These are phyloP conservation scores for Drosophila greeni DNA, from an alignment of 2,888 invertebrate genomes.

Conservation along the genomic window DNA sequence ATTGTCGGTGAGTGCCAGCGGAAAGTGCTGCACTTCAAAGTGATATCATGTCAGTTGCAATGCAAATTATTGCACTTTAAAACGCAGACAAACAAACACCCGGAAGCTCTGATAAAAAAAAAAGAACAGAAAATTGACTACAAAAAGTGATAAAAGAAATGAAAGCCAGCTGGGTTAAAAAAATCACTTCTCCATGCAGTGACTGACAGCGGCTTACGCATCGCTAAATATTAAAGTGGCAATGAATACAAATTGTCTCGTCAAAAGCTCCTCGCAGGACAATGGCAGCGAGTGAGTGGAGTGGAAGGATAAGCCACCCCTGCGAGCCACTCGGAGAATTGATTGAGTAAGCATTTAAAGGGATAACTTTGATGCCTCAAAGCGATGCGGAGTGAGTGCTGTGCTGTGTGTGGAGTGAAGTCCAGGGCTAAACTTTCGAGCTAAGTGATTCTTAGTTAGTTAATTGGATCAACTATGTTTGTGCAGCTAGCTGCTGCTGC, in stretches of 20 bases:
- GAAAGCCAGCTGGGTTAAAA: slow-evolving; percentile 9
- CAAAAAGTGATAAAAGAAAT: slow-evolving; percentile 2
- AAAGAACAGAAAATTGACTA: not conserved
- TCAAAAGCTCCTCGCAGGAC: slow-evolving; percentile 38
- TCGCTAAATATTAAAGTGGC: slow-evolving; percentile 59
- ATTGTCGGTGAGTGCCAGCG: slow-evolving; percentile 23
- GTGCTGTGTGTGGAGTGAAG: not conserved
- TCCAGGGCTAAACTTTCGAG: slow-evolving; percentile 29
- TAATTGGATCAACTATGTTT: slow-evolving; percentile 46
- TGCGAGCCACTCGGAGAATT: slow-evolving; percentile 11
- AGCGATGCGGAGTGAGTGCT: slow-evolving; percentile 21
- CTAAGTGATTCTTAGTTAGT: slow-evolving; percentile 46
- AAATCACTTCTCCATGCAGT: slow-evolving; percentile 24
- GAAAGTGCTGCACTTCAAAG: slow-evolving; percentile 20
- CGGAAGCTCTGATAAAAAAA: slow-evolving; percentile 1
- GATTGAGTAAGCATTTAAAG: slow-evolving; percentile 37
- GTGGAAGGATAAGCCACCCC: slow-evolving; percentile 6
- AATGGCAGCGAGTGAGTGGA: slow-evolving; percentile 14
- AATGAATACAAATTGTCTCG: slow-evolving; percentile 58
- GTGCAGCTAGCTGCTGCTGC: slow-evolving; percentile 16
- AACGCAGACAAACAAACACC: slow-evolving; percentile 12
- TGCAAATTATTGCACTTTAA: slow-evolving; percentile 51
- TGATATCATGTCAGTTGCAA: slow-evolving; percentile 39
- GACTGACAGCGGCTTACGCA: slow-evolving; percentile 45
- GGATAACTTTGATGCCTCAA: slow-evolving; percentile 28